These are phyloP conservation scores for Nomada fabriciana DNA, from an alignment of 2,888 invertebrate species.

Conservation along the genomic window DNA sequence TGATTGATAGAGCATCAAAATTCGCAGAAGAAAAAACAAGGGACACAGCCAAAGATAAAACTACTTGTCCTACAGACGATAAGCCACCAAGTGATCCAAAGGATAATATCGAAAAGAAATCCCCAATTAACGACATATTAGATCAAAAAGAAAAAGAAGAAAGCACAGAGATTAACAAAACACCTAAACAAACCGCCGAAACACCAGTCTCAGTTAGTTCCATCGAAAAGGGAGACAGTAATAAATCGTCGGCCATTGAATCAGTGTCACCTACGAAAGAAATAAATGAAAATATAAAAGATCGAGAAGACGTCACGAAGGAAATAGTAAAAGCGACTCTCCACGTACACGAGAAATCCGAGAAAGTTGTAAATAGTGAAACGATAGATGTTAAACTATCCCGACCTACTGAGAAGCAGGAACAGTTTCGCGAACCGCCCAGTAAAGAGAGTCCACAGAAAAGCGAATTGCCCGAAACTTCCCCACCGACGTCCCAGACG, in stretches of 20 bases:
- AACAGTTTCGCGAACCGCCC: neutral
- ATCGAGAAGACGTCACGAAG: neutral
- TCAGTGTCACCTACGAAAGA: neutral
- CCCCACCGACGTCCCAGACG: neutral
- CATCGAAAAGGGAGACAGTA: neutral
- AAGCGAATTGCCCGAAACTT: slow-evolving; percentile 28
- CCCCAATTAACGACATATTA: neutral
- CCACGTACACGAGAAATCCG: neutral
- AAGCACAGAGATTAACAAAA: neutral
- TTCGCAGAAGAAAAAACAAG: neutral
- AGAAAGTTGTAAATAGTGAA: neutral
- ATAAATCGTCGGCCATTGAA: neutral
- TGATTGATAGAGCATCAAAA: neutral
- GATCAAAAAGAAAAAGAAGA: neutral
- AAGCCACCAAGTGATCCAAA: neutral
- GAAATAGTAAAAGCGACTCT: neutral
- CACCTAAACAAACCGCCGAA: neutral
- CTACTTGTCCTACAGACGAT: neutral
- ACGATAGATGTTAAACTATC: slow-evolving; percentile 8
- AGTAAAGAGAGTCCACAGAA: slow-evolving; percentile 12
- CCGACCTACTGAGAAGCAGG: slow-evolving; percentile 3
- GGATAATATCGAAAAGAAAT: neutral
- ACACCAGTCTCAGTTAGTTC: neutral
- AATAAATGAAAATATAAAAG: neutral
- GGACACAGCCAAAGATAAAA: neutral